These are phyloP conservation scores for Octodonta nipae DNA, from an alignment of 2,888 invertebrate genomes.

Conservation along the genomic window DNA sequence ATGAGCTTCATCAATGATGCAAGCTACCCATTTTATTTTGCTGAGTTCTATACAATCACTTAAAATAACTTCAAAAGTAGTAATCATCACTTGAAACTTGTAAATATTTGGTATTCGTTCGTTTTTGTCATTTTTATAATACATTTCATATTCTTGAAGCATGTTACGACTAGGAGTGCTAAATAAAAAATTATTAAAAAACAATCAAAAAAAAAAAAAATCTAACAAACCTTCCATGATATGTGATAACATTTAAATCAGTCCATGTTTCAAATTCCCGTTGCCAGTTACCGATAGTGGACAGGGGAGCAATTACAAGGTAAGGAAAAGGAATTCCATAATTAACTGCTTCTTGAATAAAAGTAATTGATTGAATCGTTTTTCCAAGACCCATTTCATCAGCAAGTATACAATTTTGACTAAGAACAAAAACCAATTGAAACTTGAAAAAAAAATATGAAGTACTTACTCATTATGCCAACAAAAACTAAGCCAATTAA, in stretches of 20 bases:
- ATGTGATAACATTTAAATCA: slow-evolving; percentile 94
- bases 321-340: slow-evolving; percentile 92
- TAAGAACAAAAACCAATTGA: no score
- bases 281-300: slow-evolving; percentile 99
- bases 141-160: slow-evolving; percentile 96
- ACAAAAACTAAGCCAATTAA: slow-evolving; percentile 96
- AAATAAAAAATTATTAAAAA: no score
- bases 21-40: slow-evolving; percentile 87
- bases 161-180: slow-evolving; percentile 90
- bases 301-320: slow-evolving; percentile 95
- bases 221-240: no score
- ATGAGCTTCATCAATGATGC: slow-evolving; percentile 98
- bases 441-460: no score
- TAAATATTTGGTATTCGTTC: slow-evolving; percentile 72
- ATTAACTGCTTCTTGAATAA: slow-evolving; percentile 79
- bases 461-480: no score
- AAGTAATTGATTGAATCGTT: slow-evolving; percentile 97
- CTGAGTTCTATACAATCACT: slow-evolving; percentile 90
- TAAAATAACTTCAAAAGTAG: slow-evolving; percentile 97
- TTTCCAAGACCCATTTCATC: slow-evolving; percentile 99
- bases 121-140: slow-evolving; percentile 76
- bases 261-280: slow-evolving; percentile 99
- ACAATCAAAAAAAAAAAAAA: no score
- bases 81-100: slow-evolving; percentile 94
- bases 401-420: slow-evolving; percentile 93